Percentiles rank a stretch among this genome's conserved stretches.
phyloP scores from a whole-genome alignment of 2,797 vertebrate species.

The Amblyraja radiata region DNA sequence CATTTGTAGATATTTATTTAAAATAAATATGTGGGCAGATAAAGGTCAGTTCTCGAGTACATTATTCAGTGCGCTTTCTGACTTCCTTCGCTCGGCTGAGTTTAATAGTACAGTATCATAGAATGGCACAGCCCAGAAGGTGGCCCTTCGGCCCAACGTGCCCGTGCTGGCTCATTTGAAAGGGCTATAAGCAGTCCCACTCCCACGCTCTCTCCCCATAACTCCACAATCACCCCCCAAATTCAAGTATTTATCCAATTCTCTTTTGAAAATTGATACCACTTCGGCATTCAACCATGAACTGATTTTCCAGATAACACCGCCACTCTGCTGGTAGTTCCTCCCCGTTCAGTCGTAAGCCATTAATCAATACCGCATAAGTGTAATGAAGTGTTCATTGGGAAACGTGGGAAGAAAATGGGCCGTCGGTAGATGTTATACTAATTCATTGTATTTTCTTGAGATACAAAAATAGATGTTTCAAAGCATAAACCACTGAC shows the following conservation, averaged over 20 bases:
- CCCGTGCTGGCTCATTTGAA: neutral
- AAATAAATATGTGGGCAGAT: neutral
- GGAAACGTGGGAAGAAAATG: neutral
- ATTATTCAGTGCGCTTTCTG: neutral
- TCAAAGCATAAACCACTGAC: conserved; percentile 13
- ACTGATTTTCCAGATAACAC: too few relatives aligned
- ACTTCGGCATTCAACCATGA: neutral
- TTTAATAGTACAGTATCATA: neutral
- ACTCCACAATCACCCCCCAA: neutral
- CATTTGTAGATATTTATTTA: neutral
- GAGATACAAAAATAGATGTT: conserved; percentile 35
- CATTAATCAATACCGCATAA: neutral
- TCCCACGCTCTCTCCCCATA: neutral
- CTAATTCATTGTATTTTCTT: conserved; percentile 34
- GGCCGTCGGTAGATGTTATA: neutral
- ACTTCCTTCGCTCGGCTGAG: neutral
- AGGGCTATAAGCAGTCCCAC: neutral
- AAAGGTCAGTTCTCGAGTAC: neutral
- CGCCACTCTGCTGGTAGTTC: too few relatives aligned
- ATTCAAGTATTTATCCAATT: neutral
- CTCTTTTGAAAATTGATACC: neutral
- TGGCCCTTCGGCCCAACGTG: neutral
- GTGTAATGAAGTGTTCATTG: neutral
- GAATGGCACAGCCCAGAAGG: neutral
- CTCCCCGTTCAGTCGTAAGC: neutral